Base-by-base conservation (phyloP, 2,797 vertebrate genomes). In the Limosa lapponica region DNA sequence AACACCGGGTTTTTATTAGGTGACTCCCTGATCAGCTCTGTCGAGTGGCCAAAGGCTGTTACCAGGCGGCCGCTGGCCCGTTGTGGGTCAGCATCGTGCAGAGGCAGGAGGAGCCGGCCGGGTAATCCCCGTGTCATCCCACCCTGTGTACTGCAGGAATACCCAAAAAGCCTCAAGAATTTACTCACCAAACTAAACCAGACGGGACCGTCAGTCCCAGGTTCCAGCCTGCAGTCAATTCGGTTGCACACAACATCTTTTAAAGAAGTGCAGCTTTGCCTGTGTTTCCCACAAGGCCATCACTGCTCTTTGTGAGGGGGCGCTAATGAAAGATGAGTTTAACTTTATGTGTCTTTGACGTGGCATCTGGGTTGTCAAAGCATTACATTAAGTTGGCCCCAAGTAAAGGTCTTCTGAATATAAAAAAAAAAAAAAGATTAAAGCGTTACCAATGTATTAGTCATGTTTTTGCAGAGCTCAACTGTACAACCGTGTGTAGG, bases 61-160 rank as follows among this genome's bases (percentile, higher is more conserved):
- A 2, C 41, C 82, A n/a, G 64, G 55, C 1, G 34, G 6, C 8
- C 0, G 8, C 51, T 49, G 65, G 8, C 27, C 10, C 1, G 13
- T 23, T 23, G 54, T 55, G 32, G 32, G 54, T 71, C n/a, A 18
- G 71, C 65, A 3, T 5, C 1, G 8, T 1, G 48, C 65, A 30
- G 46, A 4, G 34, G 81, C 67, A 55, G 64, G 16, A 3, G 37
- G n/a, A 55, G 52, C 54, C 2, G 4, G 12, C 46, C 4, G 54
- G 17, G 46, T 11, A 30, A 8, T 8, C 32, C 34, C 39, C 0
- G 0, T 0, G 0, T 8, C 58, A 24, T 2, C 82, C 67, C 2
- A 0, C 28, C 5, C 28, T 6, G 24, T 2, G 19, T 3, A 13
- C 49, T 19, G 66, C 52, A 30, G 86, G 23, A 36, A 3, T 11